Evolutionary conservation across 2,113 vertebrate genomes (phyloP).

Genomic region (pig (Sus scrofa)): DNA sequence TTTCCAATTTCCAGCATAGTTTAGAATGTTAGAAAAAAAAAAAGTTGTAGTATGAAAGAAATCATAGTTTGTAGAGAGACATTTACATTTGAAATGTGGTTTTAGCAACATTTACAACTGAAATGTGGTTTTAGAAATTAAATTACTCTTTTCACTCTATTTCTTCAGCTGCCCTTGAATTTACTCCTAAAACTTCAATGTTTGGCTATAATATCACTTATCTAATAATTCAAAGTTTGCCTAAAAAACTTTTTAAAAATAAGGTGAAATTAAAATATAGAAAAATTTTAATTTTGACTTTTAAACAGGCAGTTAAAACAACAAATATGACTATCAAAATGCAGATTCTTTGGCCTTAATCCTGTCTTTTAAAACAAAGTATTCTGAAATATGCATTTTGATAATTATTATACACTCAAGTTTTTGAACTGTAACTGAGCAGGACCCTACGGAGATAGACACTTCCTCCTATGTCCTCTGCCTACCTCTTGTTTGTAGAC

Average conservation of each 20-base stretch:
- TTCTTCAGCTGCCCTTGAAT: neutral
- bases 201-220: neutral
- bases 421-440: neutral
- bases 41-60: neutral
- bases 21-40: neutral
- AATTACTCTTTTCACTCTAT: neutral
- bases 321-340: neutral
- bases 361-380: neutral
- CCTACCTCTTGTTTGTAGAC: neutral
- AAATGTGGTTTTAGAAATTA: slow-evolving; percentile 16
- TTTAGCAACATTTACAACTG: neutral
- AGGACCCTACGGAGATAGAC: neutral
- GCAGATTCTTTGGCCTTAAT: neutral
- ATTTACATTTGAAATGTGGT: neutral
- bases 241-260: neutral
- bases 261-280: neutral
- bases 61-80: neutral
- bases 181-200: neutral
- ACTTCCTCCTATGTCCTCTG: too few relatives aligned
- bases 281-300: neutral
- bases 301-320: neutral
- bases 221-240: neutral
- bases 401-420: neutral
- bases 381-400: neutral
- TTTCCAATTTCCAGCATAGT: slow-evolving; percentile 40